Evolutionary conservation across 2,888 invertebrate genomes (phyloP).

Genomic region (Troides helena): DNA sequence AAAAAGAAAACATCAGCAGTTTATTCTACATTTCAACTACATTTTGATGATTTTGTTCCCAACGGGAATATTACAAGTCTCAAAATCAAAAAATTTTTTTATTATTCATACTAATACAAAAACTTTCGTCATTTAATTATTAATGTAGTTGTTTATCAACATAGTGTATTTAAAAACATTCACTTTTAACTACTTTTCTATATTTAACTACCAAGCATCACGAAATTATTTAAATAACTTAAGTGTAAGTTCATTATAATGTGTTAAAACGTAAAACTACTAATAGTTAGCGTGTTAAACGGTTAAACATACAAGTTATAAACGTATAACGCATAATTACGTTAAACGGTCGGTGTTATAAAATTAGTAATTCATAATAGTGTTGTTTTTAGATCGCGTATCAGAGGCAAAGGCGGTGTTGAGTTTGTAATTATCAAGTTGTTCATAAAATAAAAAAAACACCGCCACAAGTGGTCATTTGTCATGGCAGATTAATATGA

Average conservation of each 20-base stretch:
- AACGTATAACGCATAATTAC: constrained; percentile 67
- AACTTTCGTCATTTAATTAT: too few relatives aligned
- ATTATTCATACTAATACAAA: too few relatives aligned
- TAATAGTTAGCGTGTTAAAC: constrained; percentile 53
- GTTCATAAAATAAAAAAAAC: constrained; percentile 61
- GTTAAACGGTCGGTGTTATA: constrained; percentile 57
- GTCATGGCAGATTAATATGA: background rate
- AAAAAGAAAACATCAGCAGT: constrained; percentile 26
- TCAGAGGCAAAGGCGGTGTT: constrained; percentile 52
- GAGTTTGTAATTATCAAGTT: constrained; percentile 67
- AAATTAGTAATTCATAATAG: constrained; percentile 74
- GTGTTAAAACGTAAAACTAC: constrained; percentile 28
- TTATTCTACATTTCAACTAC: background rate
- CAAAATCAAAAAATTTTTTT: too few relatives aligned
- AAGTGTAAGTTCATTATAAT: constrained; percentile 2
- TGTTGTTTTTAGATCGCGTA: constrained; percentile 75
- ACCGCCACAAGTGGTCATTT: constrained; percentile 30
- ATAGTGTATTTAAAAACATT: too few relatives aligned
- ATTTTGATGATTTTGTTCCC: too few relatives aligned
- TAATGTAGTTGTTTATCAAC: too few relatives aligned
- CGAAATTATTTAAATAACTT: background rate
- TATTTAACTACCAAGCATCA: background rate
- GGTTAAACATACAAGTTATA: constrained; percentile 64
- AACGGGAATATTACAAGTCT: too few relatives aligned
- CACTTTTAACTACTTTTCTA: background rate